Base-by-base conservation (phyloP, 2,888 invertebrate species). In the Sylvicola cinctus region DNA sequence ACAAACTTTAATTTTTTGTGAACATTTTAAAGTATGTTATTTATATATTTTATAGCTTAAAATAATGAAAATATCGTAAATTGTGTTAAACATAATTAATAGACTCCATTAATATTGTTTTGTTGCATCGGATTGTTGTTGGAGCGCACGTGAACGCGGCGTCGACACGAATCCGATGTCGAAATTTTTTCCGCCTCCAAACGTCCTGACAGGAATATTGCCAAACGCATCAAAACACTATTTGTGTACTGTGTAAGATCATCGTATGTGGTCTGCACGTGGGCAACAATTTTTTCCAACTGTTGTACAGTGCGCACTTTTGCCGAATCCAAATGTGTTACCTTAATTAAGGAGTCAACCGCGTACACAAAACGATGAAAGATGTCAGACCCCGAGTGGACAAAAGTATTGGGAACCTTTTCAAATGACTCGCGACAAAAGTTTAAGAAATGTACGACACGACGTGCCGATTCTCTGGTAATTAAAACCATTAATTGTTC, bases 361-460 rank as follows among this genome's bases (percentile, higher is more conserved):
- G 26, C 26, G 26, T 32, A 25, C 3, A 32, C 25, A 15, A 32
- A 32, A 4, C 27, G 33, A 27, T 33, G 33, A 12, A 33, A 13
- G 26, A 20, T 20, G 20, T 20, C 20, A 20, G 20, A 6, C 5
- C 5, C 8, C 4, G 20, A 20, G 20, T 20, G 20, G 20, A 20
- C 20, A 4, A 20, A 4, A 8, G 20, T 20, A 20, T 20, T 20
- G 20, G 20, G 20, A 4, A 20, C 20, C 8, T 20, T 20, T 4
- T 4, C 20, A 8, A 20, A 4, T 6, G 20, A 20, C 20, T 20
- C 20, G 8, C 20, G 20, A 4, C 74, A 69, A 43, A 70, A 80
- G 54, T 83, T 81, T 36, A 79, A 64, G 33, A 81, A 63, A 49
- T 84, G 84, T 2, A 84, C 83, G 31, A 80, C 56, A 43, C 75